Evolutionary conservation across 2,888 invertebrate genomes (phyloP).

Genomic region (Crepidodera aurea): DNA sequence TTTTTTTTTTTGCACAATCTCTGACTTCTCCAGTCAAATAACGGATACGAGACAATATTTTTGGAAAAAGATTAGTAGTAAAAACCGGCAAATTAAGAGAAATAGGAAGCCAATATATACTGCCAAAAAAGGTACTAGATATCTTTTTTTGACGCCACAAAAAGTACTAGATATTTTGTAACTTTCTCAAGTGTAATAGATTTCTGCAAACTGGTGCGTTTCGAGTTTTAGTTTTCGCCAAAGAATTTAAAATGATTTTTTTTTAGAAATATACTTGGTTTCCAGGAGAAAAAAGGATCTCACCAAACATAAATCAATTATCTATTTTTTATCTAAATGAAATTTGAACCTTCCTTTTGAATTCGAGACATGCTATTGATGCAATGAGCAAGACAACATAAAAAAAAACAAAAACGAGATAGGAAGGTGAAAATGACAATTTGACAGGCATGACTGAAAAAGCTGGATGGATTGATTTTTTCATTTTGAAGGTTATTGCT

Average conservation of each 20-base stretch:
- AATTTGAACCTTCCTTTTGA: conserved; percentile 11
- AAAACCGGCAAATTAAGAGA: conserved; percentile 41
- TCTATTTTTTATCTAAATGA: neutral
- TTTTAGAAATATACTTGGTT: conserved; percentile 14
- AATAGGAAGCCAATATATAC: conserved; percentile 17
- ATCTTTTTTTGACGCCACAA: neutral
- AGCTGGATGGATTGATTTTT: conserved; percentile 16
- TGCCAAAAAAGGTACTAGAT: conserved; percentile 4
- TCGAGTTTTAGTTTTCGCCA: no score
- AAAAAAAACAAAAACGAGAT: conserved; percentile 2
- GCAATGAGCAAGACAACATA: conserved; percentile 14
- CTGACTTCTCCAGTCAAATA: conserved; percentile 21
- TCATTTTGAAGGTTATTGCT: conserved; percentile 27
- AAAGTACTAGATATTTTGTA: no score
- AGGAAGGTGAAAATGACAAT: conserved; percentile 6
- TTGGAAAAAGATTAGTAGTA: conserved; percentile 46
- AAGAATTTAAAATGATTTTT: neutral
- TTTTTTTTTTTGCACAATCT: conserved; percentile 15
- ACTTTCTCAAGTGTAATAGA: no score
- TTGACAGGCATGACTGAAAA: conserved; percentile 19
- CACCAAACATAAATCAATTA: conserved; percentile 26
- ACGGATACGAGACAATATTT: conserved; percentile 31
- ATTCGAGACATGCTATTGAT: neutral
- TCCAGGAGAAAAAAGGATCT: conserved; percentile 5
- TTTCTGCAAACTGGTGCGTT: no score